Evolutionary conservation across 2,888 invertebrate genomes (phyloP).

Genomic region (Erebia epiphron): DNA sequence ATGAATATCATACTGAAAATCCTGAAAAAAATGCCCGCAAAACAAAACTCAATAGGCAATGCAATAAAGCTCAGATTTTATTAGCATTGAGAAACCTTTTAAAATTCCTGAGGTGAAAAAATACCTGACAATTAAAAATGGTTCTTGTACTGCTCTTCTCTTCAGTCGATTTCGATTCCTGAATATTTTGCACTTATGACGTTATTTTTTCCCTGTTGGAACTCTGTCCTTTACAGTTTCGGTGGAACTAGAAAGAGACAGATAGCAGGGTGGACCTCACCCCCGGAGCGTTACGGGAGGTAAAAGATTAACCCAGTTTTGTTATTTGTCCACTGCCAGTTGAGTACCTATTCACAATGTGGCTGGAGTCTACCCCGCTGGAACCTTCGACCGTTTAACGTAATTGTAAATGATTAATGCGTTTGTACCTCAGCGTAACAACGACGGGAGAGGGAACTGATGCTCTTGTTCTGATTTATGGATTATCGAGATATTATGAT

Average conservation of each 20-base stretch:
- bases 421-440: constrained; percentile 69
- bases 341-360: constrained; percentile 81
- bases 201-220: constrained; percentile 53
- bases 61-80: constrained; percentile 65
- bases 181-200: constrained; percentile 44
- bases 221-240: constrained; percentile 68
- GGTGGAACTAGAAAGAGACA: constrained; percentile 62
- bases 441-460: constrained; percentile 70
- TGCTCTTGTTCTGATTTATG: constrained; percentile 72
- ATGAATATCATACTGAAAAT: constrained; percentile 80
- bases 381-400: constrained; percentile 77
- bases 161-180: constrained; percentile 19
- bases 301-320: constrained; percentile 83
- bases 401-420: constrained; percentile 82
- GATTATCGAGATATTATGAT: constrained; percentile 35
- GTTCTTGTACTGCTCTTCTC: constrained; percentile 44
- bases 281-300: constrained; percentile 73
- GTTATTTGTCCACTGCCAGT: constrained; percentile 83
- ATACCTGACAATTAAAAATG: constrained; percentile 51
- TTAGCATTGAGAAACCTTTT: constrained; percentile 67
- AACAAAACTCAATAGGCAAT: constrained; percentile 60
- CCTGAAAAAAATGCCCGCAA: constrained; percentile 59
- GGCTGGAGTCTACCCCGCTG: constrained; percentile 72
- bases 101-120: constrained; percentile 75
- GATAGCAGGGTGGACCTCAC: constrained; percentile 67